Conservation (phyloP, 2,113 vertebrate genomes). For the human (Homo sapiens) region DNA sequence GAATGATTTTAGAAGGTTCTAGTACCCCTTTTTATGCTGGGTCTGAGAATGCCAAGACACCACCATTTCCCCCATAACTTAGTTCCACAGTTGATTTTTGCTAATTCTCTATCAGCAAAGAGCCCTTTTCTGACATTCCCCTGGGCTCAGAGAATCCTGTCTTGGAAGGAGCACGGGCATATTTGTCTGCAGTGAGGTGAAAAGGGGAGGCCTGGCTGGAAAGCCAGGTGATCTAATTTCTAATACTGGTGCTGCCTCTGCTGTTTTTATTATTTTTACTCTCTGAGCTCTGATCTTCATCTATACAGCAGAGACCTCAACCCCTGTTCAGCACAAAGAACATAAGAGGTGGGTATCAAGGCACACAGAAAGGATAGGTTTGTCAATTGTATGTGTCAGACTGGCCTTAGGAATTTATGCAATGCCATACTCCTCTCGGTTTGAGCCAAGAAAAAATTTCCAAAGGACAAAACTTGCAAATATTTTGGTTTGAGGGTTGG, state of each 20-base stretch:
- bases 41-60: not conserved
- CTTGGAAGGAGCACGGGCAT: not conserved
- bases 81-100: not conserved
- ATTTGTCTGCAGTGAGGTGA: not conserved
- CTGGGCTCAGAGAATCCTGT: not conserved
- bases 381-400: not conserved
- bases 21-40: not conserved
- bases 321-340: not conserved
- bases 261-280: not conserved
- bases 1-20: not conserved
- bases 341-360: not conserved
- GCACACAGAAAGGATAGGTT: not conserved
- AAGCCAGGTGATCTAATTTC: not conserved
- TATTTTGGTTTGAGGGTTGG: not conserved
- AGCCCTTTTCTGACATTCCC: not conserved
- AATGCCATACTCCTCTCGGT: not conserved
- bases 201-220: not conserved
- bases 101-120: not conserved
- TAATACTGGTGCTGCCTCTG: not conserved
- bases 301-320: not conserved
- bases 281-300: not conserved
- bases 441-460: slow-evolving; percentile 20
- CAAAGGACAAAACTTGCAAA: slow-evolving; percentile 10
- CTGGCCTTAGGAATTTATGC: not conserved
- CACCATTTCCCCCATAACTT: not conserved